Percentiles rank a stretch among this genome's conserved stretches.
phyloP scores from a whole-genome alignment of 2,113 vertebrate genomes.

The Rhinopomastus cyanomelas region DNA sequence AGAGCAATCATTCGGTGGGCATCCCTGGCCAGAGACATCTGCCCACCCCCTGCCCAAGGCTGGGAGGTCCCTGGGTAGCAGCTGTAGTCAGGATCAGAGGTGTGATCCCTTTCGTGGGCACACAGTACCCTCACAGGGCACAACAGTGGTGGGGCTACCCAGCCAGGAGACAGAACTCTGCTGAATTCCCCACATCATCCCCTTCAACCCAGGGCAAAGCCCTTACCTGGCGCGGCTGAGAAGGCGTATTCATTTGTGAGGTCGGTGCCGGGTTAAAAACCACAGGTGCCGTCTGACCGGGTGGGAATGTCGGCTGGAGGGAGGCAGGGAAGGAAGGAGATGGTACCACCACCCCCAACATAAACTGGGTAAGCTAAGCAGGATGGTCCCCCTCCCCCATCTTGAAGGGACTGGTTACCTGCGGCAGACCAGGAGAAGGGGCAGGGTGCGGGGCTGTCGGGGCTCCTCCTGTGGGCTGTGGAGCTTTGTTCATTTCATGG shows the following conservation, averaged over 20 bases:
- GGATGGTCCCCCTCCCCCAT: background rate
- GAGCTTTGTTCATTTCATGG: slow-evolving; percentile 99
- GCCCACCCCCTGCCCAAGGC: background rate
- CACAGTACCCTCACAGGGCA: fast-evolving
- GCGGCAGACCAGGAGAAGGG: slow-evolving; percentile 93
- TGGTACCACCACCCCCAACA: fast-evolving
- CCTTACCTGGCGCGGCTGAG: slow-evolving; percentile 92
- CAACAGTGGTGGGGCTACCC: fast-evolving
- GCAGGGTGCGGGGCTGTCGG: slow-evolving; percentile 91
- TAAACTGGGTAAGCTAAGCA: background rate
- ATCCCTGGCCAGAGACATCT: background rate
- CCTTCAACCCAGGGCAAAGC: background rate
- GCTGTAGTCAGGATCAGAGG: fast-evolving
- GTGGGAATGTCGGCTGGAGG: slow-evolving; percentile 86
- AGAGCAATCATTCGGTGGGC: slow-evolving; percentile 60
- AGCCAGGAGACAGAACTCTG: background rate
- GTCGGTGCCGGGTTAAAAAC: slow-evolving; percentile 91
- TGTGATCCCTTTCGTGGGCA: background rate
- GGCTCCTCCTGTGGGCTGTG: slow-evolving; percentile 95
- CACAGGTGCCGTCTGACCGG: slow-evolving; percentile 87
- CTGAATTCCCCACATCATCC: background rate
- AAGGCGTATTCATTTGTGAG: slow-evolving; percentile 96
- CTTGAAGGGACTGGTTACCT: slow-evolving; percentile 72
- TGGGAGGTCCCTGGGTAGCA: background rate
- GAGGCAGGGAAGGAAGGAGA: background rate